phyloP scores from a whole-genome alignment of 2,113 vertebrate genomes.

The Cryptomyrus ogoouensis region DNA sequence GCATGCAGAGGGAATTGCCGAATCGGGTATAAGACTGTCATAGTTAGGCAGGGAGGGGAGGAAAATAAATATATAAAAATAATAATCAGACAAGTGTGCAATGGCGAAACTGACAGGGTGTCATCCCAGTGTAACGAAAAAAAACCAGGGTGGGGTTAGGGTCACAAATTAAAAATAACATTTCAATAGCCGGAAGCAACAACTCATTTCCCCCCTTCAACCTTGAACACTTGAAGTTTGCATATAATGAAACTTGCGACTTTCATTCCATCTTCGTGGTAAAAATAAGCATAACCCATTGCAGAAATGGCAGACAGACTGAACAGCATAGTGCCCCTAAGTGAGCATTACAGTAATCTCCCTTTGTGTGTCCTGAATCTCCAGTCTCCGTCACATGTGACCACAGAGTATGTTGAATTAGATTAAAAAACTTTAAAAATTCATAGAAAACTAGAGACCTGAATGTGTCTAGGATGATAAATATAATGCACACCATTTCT shows the following conservation, averaged over 20 bases:
- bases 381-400: neutral
- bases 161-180: conserved; percentile 8
- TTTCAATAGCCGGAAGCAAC: conserved; percentile 12
- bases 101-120: neutral
- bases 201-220: neutral
- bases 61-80: neutral
- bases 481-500: neutral
- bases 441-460: conserved; percentile 1
- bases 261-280: neutral
- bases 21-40: neutral
- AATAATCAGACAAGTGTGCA: conserved; percentile 9
- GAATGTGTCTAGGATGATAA: neutral
- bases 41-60: neutral
- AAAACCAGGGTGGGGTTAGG: neutral
- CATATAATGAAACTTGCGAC: neutral
- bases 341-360: conserved; percentile 64
- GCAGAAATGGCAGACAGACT: conserved; percentile 62
- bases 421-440: neutral
- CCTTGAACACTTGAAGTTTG: neutral
- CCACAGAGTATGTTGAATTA: neutral
- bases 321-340: conserved; percentile 56
- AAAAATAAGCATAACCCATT: conserved; percentile 26
- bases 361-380: conserved; percentile 42
- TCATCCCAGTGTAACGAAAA: neutral
- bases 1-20: neutral